Conservation (phyloP, 92 coral and sea anemone genomes). For the Chrysogorgia sp. region DNA sequence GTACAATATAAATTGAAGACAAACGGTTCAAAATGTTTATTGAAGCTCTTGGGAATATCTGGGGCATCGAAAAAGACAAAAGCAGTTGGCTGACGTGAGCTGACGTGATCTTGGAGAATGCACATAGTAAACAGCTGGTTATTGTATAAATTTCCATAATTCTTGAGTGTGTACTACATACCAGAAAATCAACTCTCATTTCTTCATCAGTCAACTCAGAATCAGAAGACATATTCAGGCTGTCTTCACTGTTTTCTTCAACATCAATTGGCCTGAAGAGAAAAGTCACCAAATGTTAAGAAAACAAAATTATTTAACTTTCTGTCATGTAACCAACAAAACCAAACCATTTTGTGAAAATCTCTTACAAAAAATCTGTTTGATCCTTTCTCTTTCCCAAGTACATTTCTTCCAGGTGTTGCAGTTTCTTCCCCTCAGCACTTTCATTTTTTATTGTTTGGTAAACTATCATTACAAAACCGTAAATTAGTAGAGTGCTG, state of each 20-base stretch:
- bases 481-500: not conserved
- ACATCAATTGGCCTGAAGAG: slow-evolving; percentile 27
- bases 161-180: not conserved
- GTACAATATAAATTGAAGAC: no score
- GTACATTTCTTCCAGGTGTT: slow-evolving; percentile 81
- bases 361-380: slow-evolving; percentile 62
- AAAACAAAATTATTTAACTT: not conserved
- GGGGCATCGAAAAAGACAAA: no score
- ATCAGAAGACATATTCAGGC: slow-evolving; percentile 16
- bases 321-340: not conserved
- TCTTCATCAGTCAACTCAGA: slow-evolving; percentile 24
- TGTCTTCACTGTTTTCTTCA: not conserved
- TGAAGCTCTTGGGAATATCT: no score
- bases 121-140: no score
- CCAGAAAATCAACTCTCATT: not conserved
- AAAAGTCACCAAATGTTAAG: not conserved
- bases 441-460: slow-evolving; percentile 58
- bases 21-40: no score
- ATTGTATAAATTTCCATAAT: not conserved
- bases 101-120: no score
- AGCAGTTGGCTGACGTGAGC: no score
- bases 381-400: slow-evolving; percentile 61
- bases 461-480: slow-evolving; percentile 59
- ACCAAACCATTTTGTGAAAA: no score
- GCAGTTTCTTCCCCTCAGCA: slow-evolving; percentile 71